These are phyloP conservation scores for Lerema accius DNA, from an alignment of 1,140 invertebrate genomes.

Conservation along the genomic window DNA sequence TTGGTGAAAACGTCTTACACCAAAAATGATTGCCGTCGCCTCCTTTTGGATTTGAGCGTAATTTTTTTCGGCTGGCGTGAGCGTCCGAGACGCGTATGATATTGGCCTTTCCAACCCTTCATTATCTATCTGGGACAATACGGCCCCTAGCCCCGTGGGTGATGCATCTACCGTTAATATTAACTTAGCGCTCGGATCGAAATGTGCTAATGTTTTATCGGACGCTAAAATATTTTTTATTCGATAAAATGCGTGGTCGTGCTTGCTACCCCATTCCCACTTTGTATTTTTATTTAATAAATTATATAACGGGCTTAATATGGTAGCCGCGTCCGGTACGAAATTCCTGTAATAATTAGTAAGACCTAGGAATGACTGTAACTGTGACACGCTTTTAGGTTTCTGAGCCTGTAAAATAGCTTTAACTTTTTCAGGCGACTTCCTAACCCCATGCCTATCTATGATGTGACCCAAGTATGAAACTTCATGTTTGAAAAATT, in stretches of 20 bases:
- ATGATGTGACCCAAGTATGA: conserved; percentile 36
- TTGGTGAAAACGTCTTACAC: conserved; percentile 39
- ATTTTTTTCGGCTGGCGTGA: conserved; percentile 40
- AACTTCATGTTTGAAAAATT: conserved; percentile 35
- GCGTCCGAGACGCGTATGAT: conserved; percentile 46
- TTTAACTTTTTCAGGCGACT: conserved; percentile 33
- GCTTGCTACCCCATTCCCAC: conserved; percentile 31
- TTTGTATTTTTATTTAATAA: conserved; percentile 36
- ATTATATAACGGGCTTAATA: conserved; percentile 29
- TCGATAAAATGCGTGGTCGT: conserved; percentile 20
- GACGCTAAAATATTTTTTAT: conserved; percentile 36
- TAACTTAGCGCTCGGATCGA: conserved; percentile 28
- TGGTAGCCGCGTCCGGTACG: conserved; percentile 24
- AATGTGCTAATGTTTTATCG: conserved; percentile 38
- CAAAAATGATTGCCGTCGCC: conserved; percentile 43
- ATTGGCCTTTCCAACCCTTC: conserved; percentile 31
- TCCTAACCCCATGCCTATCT: conserved; percentile 29
- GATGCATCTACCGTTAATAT: conserved; percentile 39
- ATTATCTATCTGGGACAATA: conserved; percentile 31
- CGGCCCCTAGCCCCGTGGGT: conserved; percentile 26
- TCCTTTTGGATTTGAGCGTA: conserved; percentile 39
- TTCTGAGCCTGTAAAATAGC: conserved; percentile 22
- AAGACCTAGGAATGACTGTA: conserved; percentile 36
- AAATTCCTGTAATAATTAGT: conserved; percentile 40
- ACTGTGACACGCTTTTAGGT: conserved; percentile 29